phyloP scores from a whole-genome alignment of 2,797 vertebrate genomes.

The Denticeps clupeoides region DNA sequence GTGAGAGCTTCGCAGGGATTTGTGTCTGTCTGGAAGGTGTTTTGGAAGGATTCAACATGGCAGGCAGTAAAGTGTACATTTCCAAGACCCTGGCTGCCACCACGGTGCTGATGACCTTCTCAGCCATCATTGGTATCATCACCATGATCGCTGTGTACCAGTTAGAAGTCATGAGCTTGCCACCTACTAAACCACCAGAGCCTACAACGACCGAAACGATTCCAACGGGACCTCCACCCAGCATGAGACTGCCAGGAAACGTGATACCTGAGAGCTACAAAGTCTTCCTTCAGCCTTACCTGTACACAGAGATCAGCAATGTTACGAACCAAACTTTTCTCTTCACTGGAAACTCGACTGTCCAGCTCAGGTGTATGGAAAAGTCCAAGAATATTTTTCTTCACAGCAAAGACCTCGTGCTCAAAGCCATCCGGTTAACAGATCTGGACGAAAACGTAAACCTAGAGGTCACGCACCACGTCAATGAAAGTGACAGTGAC shows the following conservation, averaged over 20 bases:
- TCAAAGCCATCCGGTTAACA: constrained; percentile 18
- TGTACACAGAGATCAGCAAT: constrained; percentile 37
- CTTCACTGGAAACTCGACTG: constrained; percentile 51
- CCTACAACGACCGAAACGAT: constrained; percentile 3
- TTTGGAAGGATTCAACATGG: constrained; percentile 53
- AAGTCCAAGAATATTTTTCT: constrained; percentile 43
- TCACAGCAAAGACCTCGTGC: constrained; percentile 34
- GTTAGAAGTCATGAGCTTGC: constrained; percentile 25
- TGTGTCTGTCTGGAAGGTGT: constrained; percentile 10
- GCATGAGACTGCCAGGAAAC: constrained; percentile 44
- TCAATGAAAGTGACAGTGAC: background rate
- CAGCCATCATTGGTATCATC: constrained; percentile 53
- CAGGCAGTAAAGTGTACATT: constrained; percentile 46
- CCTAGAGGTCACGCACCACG: rapidly evolving
- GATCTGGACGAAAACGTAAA: background rate
- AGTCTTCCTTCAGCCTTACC: constrained; percentile 35
- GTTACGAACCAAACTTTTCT: constrained; percentile 39
- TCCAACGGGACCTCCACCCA: constrained; percentile 27
- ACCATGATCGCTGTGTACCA: constrained; percentile 62
- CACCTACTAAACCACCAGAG: constrained; percentile 26
- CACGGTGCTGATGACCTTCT: constrained; percentile 48
- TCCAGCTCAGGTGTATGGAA: constrained; percentile 41
- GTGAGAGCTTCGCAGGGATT: constrained; percentile 10
- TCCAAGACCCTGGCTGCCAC: constrained; percentile 59
- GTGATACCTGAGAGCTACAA: constrained; percentile 50